Base-by-base conservation (phyloP, 2,888 invertebrate genomes). In the Leptura quadrifasciata region DNA sequence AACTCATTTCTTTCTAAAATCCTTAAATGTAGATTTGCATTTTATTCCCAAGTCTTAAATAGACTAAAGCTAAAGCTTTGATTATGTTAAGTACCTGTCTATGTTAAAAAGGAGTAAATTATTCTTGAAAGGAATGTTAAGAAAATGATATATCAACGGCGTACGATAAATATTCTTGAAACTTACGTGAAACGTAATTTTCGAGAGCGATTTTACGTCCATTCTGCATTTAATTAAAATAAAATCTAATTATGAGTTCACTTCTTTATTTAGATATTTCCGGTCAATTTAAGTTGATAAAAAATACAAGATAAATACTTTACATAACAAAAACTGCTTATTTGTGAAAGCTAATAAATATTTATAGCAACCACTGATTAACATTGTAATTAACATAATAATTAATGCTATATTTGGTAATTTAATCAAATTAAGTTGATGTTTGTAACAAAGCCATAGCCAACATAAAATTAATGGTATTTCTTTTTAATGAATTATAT, bases 391-490 rank as follows among this genome's bases (percentile, higher is more conserved):
- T 63, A 35, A n/a, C 47, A 47, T n/a, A 39, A 12, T 47, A 47
- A 47, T 47, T 47, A 47, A 65, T 18, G 21, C 65, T 18, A 65
- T 52, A 39, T 65, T 65, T 65, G 39, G 65, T 65, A 52, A 65
- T 65, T 65, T 65, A 65, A 47, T 65, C 18, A 24, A 52, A n/a
- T 1, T 47, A 10, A 18, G 35, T 39, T 10, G 5, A 31, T 35
- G 17, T 20, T 10, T 63, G n/a, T 18, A 35, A 1, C 18, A 39
- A 63, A 18, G 18, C 31, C 9, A 21, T 47, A 47, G 4, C n/a
- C n/a, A n/a, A n/a, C 15, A 21, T 20, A 10, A 21, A 57, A 57
- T 57, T 57, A 47, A 47, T 47, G 5, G 17, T n/a, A 57, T 57
- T 57, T 57, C 18, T 57, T 57, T 18, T 21, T 63, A 39, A 63